phyloP scores from a whole-genome alignment of 2,888 invertebrate species.

The Bedellia somnulentella region DNA sequence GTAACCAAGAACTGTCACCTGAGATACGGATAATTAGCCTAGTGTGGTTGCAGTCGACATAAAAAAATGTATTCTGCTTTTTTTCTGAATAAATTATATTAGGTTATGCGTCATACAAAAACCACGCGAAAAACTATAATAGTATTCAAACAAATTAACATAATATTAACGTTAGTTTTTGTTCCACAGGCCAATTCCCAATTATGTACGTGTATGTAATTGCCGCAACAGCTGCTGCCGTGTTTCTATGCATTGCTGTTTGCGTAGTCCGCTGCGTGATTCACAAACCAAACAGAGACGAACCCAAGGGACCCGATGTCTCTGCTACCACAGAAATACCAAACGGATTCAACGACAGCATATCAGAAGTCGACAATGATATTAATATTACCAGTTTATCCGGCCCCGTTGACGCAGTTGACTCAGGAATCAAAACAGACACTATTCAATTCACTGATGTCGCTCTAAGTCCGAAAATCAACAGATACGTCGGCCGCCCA shows the following conservation, averaged over 20 bases:
- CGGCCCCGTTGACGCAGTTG: conserved; percentile 61
- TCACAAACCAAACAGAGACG: conserved; percentile 64
- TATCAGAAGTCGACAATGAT: conserved; percentile 81
- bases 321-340: conserved; percentile 76
- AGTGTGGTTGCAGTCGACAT: too few relatives aligned
- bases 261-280: conserved; percentile 72
- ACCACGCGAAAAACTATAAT: too few relatives aligned
- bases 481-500: conserved; percentile 49
- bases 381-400: conserved; percentile 72
- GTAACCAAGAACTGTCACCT: too few relatives aligned
- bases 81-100: too few relatives aligned
- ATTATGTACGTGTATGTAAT: conserved; percentile 83
- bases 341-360: conserved; percentile 83
- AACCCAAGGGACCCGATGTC: conserved; percentile 69
- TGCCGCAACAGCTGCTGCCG: conserved; percentile 71
- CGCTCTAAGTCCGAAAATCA: conserved; percentile 47
- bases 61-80: too few relatives aligned
- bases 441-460: conserved; percentile 43
- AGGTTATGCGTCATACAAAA: too few relatives aligned
- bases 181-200: conserved; percentile 77
- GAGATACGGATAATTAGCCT: too few relatives aligned
- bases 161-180: too few relatives aligned
- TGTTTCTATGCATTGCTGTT: conserved; percentile 71
- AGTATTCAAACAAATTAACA: too few relatives aligned
- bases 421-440: conserved; percentile 42